phyloP scores from a whole-genome alignment of 2,113 vertebrate species.

The Catagonus wagneri region DNA sequence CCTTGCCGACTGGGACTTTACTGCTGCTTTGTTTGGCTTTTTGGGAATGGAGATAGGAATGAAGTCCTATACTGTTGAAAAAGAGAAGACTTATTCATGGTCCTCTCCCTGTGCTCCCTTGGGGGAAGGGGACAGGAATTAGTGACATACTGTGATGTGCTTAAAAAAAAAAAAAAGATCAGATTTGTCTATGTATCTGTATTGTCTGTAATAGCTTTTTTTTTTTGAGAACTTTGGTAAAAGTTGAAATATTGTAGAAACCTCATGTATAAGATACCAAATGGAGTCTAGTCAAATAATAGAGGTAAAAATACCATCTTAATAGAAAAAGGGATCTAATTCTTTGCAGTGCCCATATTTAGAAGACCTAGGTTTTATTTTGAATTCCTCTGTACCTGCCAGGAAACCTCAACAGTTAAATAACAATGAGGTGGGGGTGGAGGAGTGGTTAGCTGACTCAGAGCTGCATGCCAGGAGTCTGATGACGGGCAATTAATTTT shows the following conservation, averaged over 20 bases:
- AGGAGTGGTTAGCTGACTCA: slow-evolving; percentile 57
- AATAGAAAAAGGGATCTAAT: not conserved
- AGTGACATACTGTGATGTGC: not conserved
- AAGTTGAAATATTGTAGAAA: not conserved
- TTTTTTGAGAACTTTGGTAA: not conserved
- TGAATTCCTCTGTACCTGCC: slow-evolving; percentile 53
- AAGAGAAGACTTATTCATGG: not conserved
- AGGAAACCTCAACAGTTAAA: slow-evolving; percentile 58
- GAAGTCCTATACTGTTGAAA: not conserved
- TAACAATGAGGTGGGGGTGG: slow-evolving; percentile 36
- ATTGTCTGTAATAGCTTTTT: slow-evolving; percentile 1
- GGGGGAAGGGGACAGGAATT: not conserved
- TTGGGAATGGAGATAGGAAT: not conserved
- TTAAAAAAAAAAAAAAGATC: not conserved
- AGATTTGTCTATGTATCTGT: not conserved
- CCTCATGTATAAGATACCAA: not conserved
- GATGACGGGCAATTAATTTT: slow-evolving; percentile 63
- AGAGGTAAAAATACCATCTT: not conserved
- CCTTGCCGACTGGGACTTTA: not conserved
- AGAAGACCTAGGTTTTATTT: slow-evolving; percentile 31
- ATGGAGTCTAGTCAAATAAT: not conserved
- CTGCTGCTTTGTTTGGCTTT: not conserved
- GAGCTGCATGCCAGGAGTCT: slow-evolving; percentile 12
- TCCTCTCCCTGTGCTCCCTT: not conserved
- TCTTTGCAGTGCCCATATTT: slow-evolving; percentile 5